Evolutionary conservation across 2,888 invertebrate genomes (phyloP).

Genomic region (Metellina segmentata): DNA sequence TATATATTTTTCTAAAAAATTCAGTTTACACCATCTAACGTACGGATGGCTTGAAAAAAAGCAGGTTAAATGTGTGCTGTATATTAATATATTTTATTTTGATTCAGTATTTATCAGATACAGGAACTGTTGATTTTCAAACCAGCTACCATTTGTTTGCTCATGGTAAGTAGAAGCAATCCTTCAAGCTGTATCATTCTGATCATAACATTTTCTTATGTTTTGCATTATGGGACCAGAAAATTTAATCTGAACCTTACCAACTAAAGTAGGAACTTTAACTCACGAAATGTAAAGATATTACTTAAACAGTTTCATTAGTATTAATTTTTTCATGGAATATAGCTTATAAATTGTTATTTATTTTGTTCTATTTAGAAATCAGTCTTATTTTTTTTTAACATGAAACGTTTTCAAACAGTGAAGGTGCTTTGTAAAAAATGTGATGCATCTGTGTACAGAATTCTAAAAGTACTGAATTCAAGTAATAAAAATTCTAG

Average conservation of each 20-base stretch:
- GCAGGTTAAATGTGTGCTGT: not conserved
- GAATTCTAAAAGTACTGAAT: not conserved
- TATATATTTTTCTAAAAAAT: not conserved
- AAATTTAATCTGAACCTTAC: not conserved
- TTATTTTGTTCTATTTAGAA: not conserved
- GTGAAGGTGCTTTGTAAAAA: slow-evolving; percentile 19
- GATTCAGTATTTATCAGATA: not conserved
- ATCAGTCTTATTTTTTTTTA: not conserved
- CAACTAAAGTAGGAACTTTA: not conserved
- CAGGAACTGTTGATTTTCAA: not conserved
- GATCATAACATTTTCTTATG: not conserved
- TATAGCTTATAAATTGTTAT: not conserved
- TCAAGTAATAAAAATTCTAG: slow-evolving; percentile 2
- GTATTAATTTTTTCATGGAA: too few relatives aligned
- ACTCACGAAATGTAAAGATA: too few relatives aligned
- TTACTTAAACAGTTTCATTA: too few relatives aligned
- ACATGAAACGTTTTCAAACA: not conserved
- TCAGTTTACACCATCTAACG: not conserved
- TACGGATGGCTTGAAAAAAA: not conserved
- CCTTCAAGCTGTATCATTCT: not conserved
- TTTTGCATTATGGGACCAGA: not conserved
- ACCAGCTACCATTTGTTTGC: not conserved
- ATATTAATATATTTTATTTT: not conserved
- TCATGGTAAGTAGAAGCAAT: not conserved
- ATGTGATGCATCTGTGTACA: not conserved